Evolutionary conservation across 2,113 vertebrate genomes (phyloP).

Genomic region (Empidonax alnorum): DNA sequence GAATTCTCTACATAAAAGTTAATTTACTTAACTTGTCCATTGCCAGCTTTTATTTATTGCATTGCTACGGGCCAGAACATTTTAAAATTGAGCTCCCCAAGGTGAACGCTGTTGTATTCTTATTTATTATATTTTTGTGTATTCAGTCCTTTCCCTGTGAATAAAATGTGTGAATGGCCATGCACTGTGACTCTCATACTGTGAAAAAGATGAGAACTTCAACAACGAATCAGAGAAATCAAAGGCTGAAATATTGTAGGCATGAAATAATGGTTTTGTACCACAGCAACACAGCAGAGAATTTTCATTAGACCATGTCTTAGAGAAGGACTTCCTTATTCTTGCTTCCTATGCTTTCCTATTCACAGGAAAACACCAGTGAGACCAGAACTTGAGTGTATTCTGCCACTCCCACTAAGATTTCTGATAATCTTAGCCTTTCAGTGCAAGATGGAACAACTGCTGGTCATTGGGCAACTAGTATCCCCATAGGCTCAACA

Average conservation of each 20-base stretch:
- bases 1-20: neutral
- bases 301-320: neutral
- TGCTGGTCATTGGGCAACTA: neutral
- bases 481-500: neutral
- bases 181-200: neutral
- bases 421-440: neutral
- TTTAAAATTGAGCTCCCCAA: neutral
- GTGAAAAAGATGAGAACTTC: neutral
- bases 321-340: neutral
- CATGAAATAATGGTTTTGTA: neutral
- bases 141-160: neutral
- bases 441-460: neutral
- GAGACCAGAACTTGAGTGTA: neutral
- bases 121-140: neutral
- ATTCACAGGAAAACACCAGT: neutral
- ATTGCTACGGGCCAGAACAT: neutral
- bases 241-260: neutral
- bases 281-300: neutral
- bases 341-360: neutral
- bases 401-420: neutral
- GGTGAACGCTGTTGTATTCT: neutral
- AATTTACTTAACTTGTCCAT: neutral
- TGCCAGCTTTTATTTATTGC: neutral
- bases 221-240: neutral
- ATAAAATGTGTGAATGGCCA: conserved; percentile 1